Evolutionary conservation across 2,797 vertebrate species (phyloP).

Genomic region (Sebastes vulpes): DNA sequence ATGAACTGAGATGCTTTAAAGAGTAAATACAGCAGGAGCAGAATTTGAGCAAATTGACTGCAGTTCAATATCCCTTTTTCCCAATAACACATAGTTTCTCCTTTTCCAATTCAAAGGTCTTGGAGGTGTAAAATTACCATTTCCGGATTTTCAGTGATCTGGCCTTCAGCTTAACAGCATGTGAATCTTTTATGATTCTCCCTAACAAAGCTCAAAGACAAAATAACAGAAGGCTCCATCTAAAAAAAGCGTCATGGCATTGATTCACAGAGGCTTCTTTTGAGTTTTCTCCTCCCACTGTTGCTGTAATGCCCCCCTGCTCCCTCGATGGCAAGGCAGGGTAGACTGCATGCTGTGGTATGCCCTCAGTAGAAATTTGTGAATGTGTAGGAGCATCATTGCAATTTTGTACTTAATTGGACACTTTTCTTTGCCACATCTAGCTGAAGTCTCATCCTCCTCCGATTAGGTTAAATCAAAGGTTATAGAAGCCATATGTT

Average conservation of each 20-base stretch:
- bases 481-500: slow-evolving; percentile 67
- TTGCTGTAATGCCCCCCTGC: slow-evolving; percentile 73
- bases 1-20: slow-evolving; percentile 44
- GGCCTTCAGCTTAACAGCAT: slow-evolving; percentile 9
- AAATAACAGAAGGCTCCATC: not conserved
- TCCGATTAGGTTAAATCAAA: slow-evolving; percentile 25
- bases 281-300: slow-evolving; percentile 80
- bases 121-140: not conserved
- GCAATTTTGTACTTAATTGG: slow-evolving; percentile 77
- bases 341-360: slow-evolving; percentile 85
- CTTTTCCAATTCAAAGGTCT: not conserved
- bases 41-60: not conserved
- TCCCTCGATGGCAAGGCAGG: slow-evolving; percentile 75
- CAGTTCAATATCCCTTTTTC: not conserved
- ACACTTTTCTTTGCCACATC: slow-evolving; percentile 69
- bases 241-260: not conserved
- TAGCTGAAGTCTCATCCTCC: slow-evolving; percentile 55
- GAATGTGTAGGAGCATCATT: slow-evolving; percentile 82
- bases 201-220: not conserved
- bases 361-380: slow-evolving; percentile 82
- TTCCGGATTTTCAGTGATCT: not conserved
- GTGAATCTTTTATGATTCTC: not conserved
- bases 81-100: not conserved
- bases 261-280: slow-evolving; percentile 19
- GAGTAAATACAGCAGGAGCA: not conserved